Conservation (phyloP, 2,888 invertebrate genomes). For the Phalera bucephala region DNA sequence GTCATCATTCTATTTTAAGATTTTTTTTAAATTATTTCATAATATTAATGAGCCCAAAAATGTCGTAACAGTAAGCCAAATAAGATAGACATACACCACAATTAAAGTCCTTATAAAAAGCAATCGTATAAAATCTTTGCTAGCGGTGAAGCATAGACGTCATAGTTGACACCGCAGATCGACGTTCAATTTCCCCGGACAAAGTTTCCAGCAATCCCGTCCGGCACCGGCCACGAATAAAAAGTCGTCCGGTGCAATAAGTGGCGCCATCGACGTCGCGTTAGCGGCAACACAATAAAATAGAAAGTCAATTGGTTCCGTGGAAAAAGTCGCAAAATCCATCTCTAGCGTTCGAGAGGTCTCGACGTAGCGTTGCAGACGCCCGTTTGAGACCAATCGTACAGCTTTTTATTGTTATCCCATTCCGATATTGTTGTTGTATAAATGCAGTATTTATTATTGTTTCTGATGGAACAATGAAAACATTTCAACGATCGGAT, state of each 20-base stretch:
- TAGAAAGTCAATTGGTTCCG: constrained; percentile 67
- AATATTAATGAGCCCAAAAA: too few relatives aligned
- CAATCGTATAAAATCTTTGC: constrained; percentile 14
- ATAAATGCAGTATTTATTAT: neutral
- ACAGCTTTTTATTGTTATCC: constrained; percentile 28
- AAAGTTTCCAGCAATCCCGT: constrained; percentile 48
- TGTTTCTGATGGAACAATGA: neutral
- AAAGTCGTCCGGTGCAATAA: constrained; percentile 73
- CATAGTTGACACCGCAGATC: constrained; percentile 36
- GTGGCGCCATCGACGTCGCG: constrained; percentile 76
- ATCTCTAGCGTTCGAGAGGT: constrained; percentile 27
- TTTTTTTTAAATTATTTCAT: too few relatives aligned
- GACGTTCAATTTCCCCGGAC: constrained; percentile 52
- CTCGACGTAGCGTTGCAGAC: constrained; percentile 17
- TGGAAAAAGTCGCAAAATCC: constrained; percentile 44
- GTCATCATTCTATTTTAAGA: too few relatives aligned
- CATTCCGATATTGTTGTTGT: constrained; percentile 15
- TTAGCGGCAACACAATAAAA: constrained; percentile 78
- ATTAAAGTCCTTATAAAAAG: constrained; percentile 3
- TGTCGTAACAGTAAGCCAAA: too few relatives aligned
- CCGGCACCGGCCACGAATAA: constrained; percentile 49
- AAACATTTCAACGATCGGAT: neutral
- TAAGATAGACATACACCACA: too few relatives aligned
- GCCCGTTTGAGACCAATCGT: constrained; percentile 15
- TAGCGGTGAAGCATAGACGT: constrained; percentile 27